phyloP scores from a whole-genome alignment of 2,797 vertebrate genomes.

The Gobionotothen gibberifrons region DNA sequence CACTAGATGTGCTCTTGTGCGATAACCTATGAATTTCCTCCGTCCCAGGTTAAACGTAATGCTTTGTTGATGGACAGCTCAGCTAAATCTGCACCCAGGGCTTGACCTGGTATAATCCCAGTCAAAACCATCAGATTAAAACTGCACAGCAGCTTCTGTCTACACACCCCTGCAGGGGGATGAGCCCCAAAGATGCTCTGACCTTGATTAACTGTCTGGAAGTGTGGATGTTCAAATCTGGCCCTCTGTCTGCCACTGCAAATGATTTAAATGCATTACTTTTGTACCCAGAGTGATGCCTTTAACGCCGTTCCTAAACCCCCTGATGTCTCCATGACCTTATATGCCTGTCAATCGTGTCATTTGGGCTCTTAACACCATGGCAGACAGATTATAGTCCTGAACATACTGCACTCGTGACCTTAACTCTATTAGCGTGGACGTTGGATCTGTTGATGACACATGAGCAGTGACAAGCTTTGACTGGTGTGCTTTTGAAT shows the following conservation, averaged over 20 bases:
- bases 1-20: slow-evolving; percentile 9
- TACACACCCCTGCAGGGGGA: slow-evolving; percentile 59
- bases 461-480: slow-evolving; percentile 12
- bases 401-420: slow-evolving; percentile 27
- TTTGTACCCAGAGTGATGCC: slow-evolving; percentile 36
- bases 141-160: slow-evolving; percentile 62
- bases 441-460: slow-evolving; percentile 12
- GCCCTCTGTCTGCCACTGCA: slow-evolving; percentile 53
- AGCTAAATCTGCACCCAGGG: slow-evolving; percentile 66
- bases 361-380: slow-evolving; percentile 53
- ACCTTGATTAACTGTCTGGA: slow-evolving; percentile 82
- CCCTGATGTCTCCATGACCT: slow-evolving; percentile 45
- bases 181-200: slow-evolving; percentile 74
- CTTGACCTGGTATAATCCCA: slow-evolving; percentile 76
- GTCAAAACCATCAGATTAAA: slow-evolving; percentile 76
- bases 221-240: slow-evolving; percentile 59
- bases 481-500: slow-evolving; percentile 2
- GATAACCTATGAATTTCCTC: slow-evolving; percentile 60
- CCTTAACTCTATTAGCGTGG: slow-evolving; percentile 3
- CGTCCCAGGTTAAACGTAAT: slow-evolving; percentile 66
- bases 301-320: slow-evolving; percentile 21
- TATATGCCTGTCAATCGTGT: slow-evolving; percentile 51
- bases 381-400: slow-evolving; percentile 46
- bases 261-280: slow-evolving; percentile 69
- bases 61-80: slow-evolving; percentile 65